A percentile compares a stretch with the other conserved stretches of the same genome.
These are phyloP conservation scores for Datnioides undecimradiatus DNA, from an alignment of 2,113 vertebrate genomes.

Conservation along the genomic window DNA sequence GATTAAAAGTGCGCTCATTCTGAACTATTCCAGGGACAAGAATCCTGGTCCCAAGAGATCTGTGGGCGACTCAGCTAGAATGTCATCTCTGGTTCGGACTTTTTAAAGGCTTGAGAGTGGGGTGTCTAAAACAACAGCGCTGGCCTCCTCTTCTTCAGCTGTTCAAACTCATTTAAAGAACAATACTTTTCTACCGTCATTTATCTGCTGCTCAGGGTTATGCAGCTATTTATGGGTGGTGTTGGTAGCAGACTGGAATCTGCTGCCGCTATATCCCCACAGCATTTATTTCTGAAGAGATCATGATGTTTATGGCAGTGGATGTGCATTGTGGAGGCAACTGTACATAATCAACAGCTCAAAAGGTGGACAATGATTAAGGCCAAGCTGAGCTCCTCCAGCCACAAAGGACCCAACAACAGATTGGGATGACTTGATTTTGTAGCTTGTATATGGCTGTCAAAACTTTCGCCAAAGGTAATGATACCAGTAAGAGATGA, in stretches of 20 bases:
- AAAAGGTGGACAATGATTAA: not conserved
- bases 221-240: slow-evolving; percentile 74
- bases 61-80: slow-evolving; percentile 57
- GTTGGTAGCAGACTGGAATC: slow-evolving; percentile 70
- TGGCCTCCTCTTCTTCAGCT: slow-evolving; percentile 76
- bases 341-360: not conserved
- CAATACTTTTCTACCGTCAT: slow-evolving; percentile 75
- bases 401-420: not conserved
- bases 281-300: slow-evolving; percentile 69
- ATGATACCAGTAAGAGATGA: slow-evolving; percentile 41
- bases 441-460: slow-evolving; percentile 7
- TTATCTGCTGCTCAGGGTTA: slow-evolving; percentile 62
- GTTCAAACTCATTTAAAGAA: slow-evolving; percentile 79
- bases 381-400: not conserved
- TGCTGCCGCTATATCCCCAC: slow-evolving; percentile 55
- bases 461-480: slow-evolving; percentile 4
- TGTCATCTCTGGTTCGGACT: slow-evolving; percentile 74
- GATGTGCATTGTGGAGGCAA: slow-evolving; percentile 34
- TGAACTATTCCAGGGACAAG: slow-evolving; percentile 86
- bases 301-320: slow-evolving; percentile 59
- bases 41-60: slow-evolving; percentile 79
- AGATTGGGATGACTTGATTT: slow-evolving; percentile 1
- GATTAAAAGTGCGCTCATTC: slow-evolving; percentile 86
- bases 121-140: slow-evolving; percentile 72
- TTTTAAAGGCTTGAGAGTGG: slow-evolving; percentile 74